These are phyloP conservation scores for Macrosteles quadrilineatus DNA, from an alignment of 1,140 invertebrate species.

Conservation along the genomic window DNA sequence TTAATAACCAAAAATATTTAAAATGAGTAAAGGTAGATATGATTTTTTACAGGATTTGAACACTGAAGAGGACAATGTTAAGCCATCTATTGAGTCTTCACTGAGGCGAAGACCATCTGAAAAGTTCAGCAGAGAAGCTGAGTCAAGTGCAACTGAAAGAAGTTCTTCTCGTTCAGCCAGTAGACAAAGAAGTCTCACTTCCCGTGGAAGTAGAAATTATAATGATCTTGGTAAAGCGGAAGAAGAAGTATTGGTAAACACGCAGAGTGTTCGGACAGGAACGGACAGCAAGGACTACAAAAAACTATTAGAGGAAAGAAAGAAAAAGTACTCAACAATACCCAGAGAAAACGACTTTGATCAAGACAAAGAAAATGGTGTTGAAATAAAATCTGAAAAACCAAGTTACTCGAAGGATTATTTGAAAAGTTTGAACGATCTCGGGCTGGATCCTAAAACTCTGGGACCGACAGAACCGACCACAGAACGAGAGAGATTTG, in stretches of 20 bases:
- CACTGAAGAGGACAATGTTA: conserved; percentile 20
- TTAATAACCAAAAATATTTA: too few relatives aligned
- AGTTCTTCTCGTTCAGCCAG: neutral
- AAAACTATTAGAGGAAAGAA: neutral
- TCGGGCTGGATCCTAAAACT: conserved; percentile 2
- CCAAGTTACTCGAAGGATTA: neutral
- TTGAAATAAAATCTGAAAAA: neutral
- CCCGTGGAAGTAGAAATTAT: neutral
- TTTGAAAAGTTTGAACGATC: conserved; percentile 1
- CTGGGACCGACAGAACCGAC: conserved; percentile 1
- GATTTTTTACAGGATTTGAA: conserved; percentile 3
- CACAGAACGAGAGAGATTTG: conserved; percentile 8
- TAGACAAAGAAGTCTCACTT: neutral
- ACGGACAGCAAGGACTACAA: neutral
- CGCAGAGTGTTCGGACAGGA: neutral
- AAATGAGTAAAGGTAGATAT: too few relatives aligned
- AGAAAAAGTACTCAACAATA: neutral
- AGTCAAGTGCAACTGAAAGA: neutral
- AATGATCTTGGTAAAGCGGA: neutral
- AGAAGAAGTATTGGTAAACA: neutral
- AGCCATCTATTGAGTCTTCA: conserved; percentile 17
- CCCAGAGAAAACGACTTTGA: neutral
- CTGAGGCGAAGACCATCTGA: neutral
- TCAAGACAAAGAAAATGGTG: neutral
- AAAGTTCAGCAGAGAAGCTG: neutral